phyloP scores from a whole-genome alignment of 2,888 invertebrate genomes.

The Leptopterna dolabrata region DNA sequence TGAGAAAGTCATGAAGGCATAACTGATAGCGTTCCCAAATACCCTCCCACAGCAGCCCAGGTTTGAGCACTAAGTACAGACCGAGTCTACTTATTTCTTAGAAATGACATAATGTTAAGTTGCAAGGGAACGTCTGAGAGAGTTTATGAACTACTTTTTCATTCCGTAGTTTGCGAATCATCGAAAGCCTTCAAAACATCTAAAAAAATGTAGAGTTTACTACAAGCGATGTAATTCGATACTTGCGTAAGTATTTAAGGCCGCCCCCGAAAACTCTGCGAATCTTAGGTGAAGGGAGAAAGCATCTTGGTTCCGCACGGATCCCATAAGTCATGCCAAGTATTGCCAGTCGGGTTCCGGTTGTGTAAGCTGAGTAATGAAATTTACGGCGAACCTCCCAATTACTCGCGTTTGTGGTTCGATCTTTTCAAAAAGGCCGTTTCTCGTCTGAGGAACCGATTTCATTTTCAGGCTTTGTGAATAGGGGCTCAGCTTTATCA shows the following conservation, averaged over 20 bases:
- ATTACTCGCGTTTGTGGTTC: neutral
- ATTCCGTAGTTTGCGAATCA: too few species aligned
- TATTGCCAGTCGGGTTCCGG: neutral
- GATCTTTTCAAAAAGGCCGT: neutral
- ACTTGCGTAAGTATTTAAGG: neutral
- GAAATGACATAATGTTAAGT: too few species aligned
- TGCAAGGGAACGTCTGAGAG: too few species aligned
- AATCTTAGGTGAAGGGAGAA: neutral
- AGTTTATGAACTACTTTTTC: too few species aligned
- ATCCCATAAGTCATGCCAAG: neutral
- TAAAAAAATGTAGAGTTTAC: neutral
- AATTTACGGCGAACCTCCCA: constrained; percentile 1
- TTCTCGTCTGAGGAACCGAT: neutral
- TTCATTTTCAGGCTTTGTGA: neutral
- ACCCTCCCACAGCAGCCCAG: too few species aligned
- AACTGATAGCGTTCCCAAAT: too few species aligned
- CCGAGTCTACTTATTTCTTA: too few species aligned
- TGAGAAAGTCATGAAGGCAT: too few species aligned
- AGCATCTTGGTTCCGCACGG: neutral
- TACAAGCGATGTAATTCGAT: neutral
- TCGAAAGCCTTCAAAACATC: too few species aligned
- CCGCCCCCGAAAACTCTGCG: neutral
- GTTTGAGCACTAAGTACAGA: too few species aligned
- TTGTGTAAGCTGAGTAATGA: neutral
- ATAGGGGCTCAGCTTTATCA: neutral